phyloP scores from a whole-genome alignment of 2,888 invertebrate species.

The Stenurella melanura region DNA sequence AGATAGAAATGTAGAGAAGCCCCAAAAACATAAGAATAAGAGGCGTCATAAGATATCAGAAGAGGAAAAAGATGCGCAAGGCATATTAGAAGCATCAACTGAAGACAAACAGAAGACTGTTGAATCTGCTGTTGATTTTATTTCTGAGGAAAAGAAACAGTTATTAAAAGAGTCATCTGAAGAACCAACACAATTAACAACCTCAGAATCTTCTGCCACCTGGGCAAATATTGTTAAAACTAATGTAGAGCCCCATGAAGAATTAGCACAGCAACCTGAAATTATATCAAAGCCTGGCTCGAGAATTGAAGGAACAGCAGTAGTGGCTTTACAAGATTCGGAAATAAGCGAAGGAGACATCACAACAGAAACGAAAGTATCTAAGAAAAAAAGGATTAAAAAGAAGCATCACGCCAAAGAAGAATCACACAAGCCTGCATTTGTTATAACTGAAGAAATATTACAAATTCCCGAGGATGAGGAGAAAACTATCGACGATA shows the following conservation, averaged over 20 bases:
- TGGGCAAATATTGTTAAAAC: slow-evolving; percentile 48
- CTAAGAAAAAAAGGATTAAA: slow-evolving; percentile 46
- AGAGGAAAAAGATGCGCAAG: not conserved
- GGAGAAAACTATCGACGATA: slow-evolving; percentile 21
- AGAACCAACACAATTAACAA: slow-evolving; percentile 26
- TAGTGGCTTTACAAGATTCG: not conserved
- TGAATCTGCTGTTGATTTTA: not conserved
- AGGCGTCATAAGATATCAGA: not conserved
- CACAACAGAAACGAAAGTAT: slow-evolving; percentile 31
- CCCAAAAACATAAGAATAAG: not conserved
- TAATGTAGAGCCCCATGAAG: slow-evolving; percentile 38
- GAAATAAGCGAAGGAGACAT: slow-evolving; percentile 42
- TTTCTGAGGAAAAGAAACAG: not conserved
- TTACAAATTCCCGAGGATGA: slow-evolving; percentile 44
- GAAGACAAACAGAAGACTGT: not conserved
- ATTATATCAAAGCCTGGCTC: not conserved
- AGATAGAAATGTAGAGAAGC: not conserved
- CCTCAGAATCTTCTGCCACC: slow-evolving; percentile 6
- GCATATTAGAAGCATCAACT: not conserved
- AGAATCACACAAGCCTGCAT: slow-evolving; percentile 49
- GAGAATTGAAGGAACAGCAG: not conserved
- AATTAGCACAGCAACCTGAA: not conserved
- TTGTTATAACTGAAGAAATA: slow-evolving; percentile 54
- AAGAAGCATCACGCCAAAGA: slow-evolving; percentile 48
- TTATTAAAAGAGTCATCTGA: not conserved